phyloP scores from a whole-genome alignment of 1,140 invertebrate genomes.

The Bombus impatiens region DNA sequence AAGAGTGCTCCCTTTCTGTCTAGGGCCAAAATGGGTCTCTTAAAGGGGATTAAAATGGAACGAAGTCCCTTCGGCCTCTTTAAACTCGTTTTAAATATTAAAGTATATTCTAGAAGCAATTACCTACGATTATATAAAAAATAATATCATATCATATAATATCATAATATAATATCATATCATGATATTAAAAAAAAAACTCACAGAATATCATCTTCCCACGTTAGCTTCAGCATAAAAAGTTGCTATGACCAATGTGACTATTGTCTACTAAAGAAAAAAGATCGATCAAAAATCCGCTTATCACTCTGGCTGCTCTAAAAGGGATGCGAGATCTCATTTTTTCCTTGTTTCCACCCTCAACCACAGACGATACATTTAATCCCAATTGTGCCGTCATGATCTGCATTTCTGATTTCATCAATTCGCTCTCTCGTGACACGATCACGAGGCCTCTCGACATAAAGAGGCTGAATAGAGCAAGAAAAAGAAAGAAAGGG shows the following conservation, averaged over 20 bases:
- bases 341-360: neutral
- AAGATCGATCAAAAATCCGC: constrained; percentile 60
- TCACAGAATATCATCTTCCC: neutral
- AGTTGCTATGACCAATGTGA: neutral
- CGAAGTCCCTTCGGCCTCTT: neutral
- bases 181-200: neutral
- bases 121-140: too few relatives aligned
- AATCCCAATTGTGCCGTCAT: constrained; percentile 68
- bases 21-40: neutral
- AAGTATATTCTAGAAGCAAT: neutral
- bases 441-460: constrained; percentile 43
- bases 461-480: constrained; percentile 8
- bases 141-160: too few relatives aligned
- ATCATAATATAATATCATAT: too few relatives aligned
- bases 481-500: constrained; percentile 24
- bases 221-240: neutral
- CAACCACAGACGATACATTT: constrained; percentile 35
- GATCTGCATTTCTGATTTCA: constrained; percentile 78
- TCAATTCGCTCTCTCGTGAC: constrained; percentile 68
- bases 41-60: neutral
- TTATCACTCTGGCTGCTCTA: constrained; percentile 56
- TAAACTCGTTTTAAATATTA: neutral
- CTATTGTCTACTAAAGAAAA: neutral
- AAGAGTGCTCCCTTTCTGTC: constrained; percentile 15
- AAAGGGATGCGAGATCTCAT: neutral